These are phyloP conservation scores for Macroramphosus scolopax DNA, from an alignment of 2,797 vertebrate species.

Conservation along the genomic window DNA sequence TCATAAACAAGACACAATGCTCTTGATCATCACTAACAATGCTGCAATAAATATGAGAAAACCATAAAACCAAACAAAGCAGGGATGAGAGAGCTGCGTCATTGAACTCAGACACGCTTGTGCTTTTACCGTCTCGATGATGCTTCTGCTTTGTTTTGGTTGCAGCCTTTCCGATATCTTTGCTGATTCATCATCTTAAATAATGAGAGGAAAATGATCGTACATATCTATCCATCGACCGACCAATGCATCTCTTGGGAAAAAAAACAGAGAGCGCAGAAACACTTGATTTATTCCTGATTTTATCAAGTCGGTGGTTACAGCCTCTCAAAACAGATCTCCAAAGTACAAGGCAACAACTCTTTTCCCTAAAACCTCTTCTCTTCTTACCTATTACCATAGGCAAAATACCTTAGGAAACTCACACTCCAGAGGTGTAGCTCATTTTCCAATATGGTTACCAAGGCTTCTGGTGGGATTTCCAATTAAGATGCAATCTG, in stretches of 20 bases:
- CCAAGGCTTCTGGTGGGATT: conserved; percentile 71
- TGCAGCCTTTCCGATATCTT: not conserved
- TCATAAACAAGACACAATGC: not conserved
- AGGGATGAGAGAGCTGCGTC: not conserved
- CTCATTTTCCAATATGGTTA: conserved; percentile 71
- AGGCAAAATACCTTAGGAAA: conserved; percentile 20
- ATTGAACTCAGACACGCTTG: not conserved
- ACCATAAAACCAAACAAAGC: not conserved
- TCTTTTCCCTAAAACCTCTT: not conserved
- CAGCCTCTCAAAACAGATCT: not conserved
- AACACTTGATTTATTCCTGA: not conserved
- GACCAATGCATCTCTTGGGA: no score
- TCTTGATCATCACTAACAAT: no score
- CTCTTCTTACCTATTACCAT: conserved; percentile 25
- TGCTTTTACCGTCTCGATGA: not conserved
- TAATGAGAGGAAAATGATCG: no score
- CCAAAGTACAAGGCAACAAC: not conserved
- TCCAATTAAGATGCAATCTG: conserved; percentile 80
- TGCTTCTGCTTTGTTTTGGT: not conserved
- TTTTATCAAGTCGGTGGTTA: not conserved
- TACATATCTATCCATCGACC: no score
- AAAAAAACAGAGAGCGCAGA: no score
- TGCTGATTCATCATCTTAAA: no score
- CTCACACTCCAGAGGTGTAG: conserved; percentile 53
- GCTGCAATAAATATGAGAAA: not conserved